phyloP scores from a whole-genome alignment of 2,797 vertebrate species.

The Helostoma temminkii region DNA sequence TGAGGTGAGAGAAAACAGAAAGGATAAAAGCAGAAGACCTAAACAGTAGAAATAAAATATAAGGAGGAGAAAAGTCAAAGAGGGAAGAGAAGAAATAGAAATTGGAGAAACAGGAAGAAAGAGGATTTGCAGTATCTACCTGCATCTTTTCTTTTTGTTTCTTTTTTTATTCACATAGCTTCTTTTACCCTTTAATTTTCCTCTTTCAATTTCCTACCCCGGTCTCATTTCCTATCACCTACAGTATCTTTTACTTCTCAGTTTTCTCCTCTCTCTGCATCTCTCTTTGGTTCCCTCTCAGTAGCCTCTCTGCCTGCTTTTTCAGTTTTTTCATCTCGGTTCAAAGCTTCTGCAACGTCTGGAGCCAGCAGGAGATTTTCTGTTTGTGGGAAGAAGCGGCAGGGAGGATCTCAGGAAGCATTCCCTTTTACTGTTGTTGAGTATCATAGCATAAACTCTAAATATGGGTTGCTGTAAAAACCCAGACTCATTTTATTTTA shows the following conservation, averaged over 20 bases:
- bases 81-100: slow-evolving; percentile 21
- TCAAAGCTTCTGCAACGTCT: slow-evolving; percentile 77
- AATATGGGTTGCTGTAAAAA: slow-evolving; percentile 62
- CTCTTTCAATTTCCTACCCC: slow-evolving; percentile 54
- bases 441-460: slow-evolving; percentile 65
- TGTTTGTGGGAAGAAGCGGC: slow-evolving; percentile 75
- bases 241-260: slow-evolving; percentile 56
- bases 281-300: slow-evolving; percentile 59
- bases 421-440: slow-evolving; percentile 66
- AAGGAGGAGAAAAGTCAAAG: slow-evolving; percentile 17
- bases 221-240: slow-evolving; percentile 61
- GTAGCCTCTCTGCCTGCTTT: slow-evolving; percentile 68
- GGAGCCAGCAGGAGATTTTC: slow-evolving; percentile 78
- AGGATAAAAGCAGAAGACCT: slow-evolving; percentile 20
- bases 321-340: slow-evolving; percentile 73
- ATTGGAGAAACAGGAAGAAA: not conserved
- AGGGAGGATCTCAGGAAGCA: slow-evolving; percentile 76
- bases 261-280: slow-evolving; percentile 46
- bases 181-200: slow-evolving; percentile 37
- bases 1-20: slow-evolving; percentile 46
- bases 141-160: slow-evolving; percentile 6
- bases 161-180: too few relatives aligned
- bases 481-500: slow-evolving; percentile 51
- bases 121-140: slow-evolving; percentile 6
- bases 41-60: slow-evolving; percentile 25